Conservation (phyloP, 2,113 vertebrate species). For the Corythornis vintsioides region DNA sequence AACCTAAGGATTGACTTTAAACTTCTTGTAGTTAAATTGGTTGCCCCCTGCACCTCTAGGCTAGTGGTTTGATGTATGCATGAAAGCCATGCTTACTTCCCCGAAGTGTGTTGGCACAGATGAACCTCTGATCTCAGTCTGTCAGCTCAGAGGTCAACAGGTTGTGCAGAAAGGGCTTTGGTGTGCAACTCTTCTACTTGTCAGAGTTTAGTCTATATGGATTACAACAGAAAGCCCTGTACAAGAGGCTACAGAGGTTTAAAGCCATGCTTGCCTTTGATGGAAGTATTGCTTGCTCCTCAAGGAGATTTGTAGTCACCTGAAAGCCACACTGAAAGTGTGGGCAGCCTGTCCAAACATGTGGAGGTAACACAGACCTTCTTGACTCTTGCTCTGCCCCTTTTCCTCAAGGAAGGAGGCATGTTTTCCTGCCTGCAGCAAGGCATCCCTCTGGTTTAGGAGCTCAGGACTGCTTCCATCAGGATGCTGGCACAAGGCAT, state of each 20-base stretch:
- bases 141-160: background rate
- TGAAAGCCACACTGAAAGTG: background rate
- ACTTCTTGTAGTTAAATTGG: background rate
- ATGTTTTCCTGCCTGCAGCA: background rate
- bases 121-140: background rate
- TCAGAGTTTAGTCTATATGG: background rate
- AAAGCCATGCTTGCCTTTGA: background rate
- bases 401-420: background rate
- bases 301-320: background rate
- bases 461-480: background rate
- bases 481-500: rapidly evolving
- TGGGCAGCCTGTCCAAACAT: background rate
- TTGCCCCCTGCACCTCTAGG: background rate
- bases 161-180: background rate
- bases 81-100: background rate
- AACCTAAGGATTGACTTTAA: background rate
- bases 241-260: background rate
- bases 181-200: constrained; percentile 20
- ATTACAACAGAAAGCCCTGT: background rate
- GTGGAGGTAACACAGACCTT: rapidly evolving
- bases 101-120: background rate
- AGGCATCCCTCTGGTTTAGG: background rate
- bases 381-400: background rate
- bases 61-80: background rate
- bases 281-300: background rate